These are phyloP conservation scores for Hydropsyche tenuis DNA, from an alignment of 1,140 invertebrate species.

Conservation along the genomic window DNA sequence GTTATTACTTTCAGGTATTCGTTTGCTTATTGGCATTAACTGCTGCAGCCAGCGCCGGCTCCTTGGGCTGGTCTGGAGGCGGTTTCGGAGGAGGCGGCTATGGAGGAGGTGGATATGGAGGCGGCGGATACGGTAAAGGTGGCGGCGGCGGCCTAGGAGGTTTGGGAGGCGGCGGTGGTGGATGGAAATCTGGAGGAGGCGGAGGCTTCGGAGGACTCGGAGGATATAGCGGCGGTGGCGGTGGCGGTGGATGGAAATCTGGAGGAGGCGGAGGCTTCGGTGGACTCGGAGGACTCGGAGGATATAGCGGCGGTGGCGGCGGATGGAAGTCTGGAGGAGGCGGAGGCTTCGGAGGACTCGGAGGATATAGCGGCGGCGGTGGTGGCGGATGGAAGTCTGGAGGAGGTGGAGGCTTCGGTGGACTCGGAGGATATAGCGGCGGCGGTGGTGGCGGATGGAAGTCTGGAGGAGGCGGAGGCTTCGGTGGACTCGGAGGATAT, in stretches of 20 bases:
- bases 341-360: constrained; percentile 23
- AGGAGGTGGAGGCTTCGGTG: constrained; percentile 19
- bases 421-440: background rate
- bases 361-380: constrained; percentile 38
- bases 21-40: constrained; percentile 46
- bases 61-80: constrained; percentile 41
- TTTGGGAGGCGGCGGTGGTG: background rate
- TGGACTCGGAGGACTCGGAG: background rate
- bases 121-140: background rate
- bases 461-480: constrained; percentile 18
- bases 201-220: constrained; percentile 16
- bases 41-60: constrained; percentile 39
- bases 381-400: constrained; percentile 33
- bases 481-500: background rate
- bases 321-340: background rate
- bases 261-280: background rate
- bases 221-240: background rate
- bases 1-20: constrained; percentile 41
- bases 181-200: background rate
- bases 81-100: constrained; percentile 23
- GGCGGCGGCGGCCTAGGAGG: constrained; percentile 24
- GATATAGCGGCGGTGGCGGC: background rate
- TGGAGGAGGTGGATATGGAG: background rate
- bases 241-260: constrained; percentile 21
- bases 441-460: background rate